phyloP scores from a whole-genome alignment of 1,140 invertebrate species.

The Sycophila sp. region DNA sequence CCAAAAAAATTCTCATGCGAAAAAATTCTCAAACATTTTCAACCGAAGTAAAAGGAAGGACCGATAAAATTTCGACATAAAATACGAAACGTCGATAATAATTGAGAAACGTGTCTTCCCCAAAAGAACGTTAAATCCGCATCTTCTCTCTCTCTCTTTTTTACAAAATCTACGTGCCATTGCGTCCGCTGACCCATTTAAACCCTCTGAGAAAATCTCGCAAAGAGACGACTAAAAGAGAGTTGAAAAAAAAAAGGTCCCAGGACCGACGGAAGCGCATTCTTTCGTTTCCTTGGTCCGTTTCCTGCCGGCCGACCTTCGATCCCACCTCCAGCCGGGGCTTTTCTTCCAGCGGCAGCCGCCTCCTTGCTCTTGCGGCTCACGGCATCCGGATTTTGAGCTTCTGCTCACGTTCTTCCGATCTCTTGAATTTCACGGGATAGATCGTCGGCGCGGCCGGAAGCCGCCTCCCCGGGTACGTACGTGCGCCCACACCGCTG shows the following conservation, averaged over 20 bases:
- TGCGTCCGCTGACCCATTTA: too few species aligned
- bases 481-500: not conserved
- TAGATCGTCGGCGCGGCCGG: not conserved
- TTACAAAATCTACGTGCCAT: too few species aligned
- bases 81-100: too few species aligned
- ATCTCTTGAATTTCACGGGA: slow-evolving; percentile 27
- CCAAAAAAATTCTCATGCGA: too few species aligned
- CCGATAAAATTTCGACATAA: too few species aligned
- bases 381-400: slow-evolving; percentile 40
- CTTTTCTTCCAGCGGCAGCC: not conserved
- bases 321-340: not conserved
- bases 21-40: too few species aligned
- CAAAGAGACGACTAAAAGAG: not conserved
- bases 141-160: too few species aligned
- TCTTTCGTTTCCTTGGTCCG: slow-evolving; percentile 11
- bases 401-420: slow-evolving; percentile 47
- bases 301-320: slow-evolving; percentile 25
- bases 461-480: slow-evolving; percentile 2
- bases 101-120: too few species aligned
- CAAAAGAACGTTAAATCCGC: not conserved
- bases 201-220: too few species aligned
- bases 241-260: not conserved
- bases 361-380: slow-evolving; percentile 9
- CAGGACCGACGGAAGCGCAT: slow-evolving; percentile 27
- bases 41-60: too few species aligned